Base-by-base conservation (phyloP, 2,888 invertebrate species). In the Tipula vernalis region DNA sequence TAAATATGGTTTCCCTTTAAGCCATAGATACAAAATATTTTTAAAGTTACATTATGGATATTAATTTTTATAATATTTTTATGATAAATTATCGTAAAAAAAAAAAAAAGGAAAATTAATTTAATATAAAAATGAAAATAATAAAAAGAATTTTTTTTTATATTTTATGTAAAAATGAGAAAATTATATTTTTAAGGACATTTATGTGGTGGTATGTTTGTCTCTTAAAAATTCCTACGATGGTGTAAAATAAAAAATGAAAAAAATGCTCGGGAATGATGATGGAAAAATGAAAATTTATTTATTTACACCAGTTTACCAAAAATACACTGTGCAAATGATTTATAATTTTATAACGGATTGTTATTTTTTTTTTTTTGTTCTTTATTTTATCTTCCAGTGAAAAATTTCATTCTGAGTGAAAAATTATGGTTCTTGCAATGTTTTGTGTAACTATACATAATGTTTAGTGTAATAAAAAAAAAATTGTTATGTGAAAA, bases 91-190 rank as follows among this genome's bases (percentile, higher is more conserved):
- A 71, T 71, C 71, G 71, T 71, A 71, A n/a, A 71, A 28, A 28
- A 71, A 57, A 57, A 5, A 5, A 57, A 15, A 5, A 51, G n/a
- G 39, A 71, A 71, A 71, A 28, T 71, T 71, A 71, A 71, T 71
- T 71, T 71, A 71, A 71, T 71, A 71, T 71, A 71, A 71, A 71
- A 71, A 71, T 71, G 71, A 71, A 71, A 71, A 71, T 71, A 71
- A 71, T 71, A 71, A 71, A n/a, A 71, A 28, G 71, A 71, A 8
- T 13, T 71, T 18, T 28, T 57, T 57, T 57, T 71, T 71, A 15
- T 57, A 15, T 57, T 71, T 71, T 71, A 71, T 71, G 71, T 71
- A 71, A 71, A 71, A 28, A 28, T 28, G 10, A 71, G 28, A 71
- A 71, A 71, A 71, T 71, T 71, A 71, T 71, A 71, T 71, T 71